Conservation (phyloP, 2,113 vertebrate species). For the Verasper variegatus region DNA sequence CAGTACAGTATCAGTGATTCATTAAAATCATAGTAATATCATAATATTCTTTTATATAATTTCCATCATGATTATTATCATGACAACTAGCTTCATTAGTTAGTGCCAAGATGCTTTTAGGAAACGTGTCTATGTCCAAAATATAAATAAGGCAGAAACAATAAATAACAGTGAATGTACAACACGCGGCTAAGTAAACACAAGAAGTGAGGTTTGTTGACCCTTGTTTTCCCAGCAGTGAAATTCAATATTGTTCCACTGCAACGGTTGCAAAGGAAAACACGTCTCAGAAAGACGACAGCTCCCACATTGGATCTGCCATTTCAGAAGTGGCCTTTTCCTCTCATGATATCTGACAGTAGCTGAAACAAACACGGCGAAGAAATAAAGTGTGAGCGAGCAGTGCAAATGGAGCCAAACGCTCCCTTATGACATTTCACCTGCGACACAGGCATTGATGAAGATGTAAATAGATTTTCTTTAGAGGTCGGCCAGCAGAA, state of each 20-base stretch:
- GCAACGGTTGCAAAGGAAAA: background rate
- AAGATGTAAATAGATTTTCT: slow-evolving; percentile 37
- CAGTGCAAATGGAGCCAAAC: slow-evolving; percentile 39
- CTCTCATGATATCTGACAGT: slow-evolving; percentile 11
- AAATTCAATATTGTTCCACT: slow-evolving; percentile 24
- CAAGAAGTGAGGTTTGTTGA: slow-evolving; percentile 20
- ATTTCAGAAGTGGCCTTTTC: slow-evolving; percentile 25
- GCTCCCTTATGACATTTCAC: slow-evolving; percentile 31
- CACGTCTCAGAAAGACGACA: slow-evolving; percentile 21
- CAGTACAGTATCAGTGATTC: slow-evolving; percentile 37
- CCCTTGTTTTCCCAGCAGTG: slow-evolving; percentile 24
- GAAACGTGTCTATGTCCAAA: slow-evolving; percentile 49
- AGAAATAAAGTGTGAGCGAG: slow-evolving; percentile 31
- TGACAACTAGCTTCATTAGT: slow-evolving; percentile 20
- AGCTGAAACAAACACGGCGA: slow-evolving; percentile 9
- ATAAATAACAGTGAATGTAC: slow-evolving; percentile 57
- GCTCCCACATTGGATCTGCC: slow-evolving; percentile 23
- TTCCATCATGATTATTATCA: slow-evolving; percentile 23
- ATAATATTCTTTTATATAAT: slow-evolving; percentile 22
- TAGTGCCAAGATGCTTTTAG: slow-evolving; percentile 47
- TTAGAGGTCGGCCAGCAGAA: slow-evolving; percentile 25
- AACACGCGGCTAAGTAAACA: slow-evolving; percentile 30
- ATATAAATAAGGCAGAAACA: slow-evolving; percentile 74
- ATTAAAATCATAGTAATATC: slow-evolving; percentile 32
- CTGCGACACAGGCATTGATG: slow-evolving; percentile 18